Conservation (phyloP, 2,113 vertebrate species). For the Mormoops blainvillei region DNA sequence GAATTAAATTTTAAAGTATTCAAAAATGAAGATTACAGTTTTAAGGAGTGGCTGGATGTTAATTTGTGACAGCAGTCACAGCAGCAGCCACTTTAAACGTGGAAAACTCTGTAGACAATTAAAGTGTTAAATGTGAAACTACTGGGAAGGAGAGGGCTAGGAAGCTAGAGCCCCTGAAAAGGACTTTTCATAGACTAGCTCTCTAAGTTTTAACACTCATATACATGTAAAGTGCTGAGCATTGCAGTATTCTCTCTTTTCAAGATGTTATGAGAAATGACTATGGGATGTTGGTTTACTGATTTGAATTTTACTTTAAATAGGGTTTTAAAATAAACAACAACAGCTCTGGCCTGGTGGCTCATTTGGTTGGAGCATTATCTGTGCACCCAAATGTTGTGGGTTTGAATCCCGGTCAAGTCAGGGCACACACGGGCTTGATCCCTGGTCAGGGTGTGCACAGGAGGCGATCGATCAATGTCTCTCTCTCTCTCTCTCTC, state of each 20-base stretch:
- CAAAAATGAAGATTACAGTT: neutral
- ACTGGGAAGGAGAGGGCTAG: neutral
- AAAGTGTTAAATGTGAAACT: neutral
- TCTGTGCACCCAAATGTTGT: no score
- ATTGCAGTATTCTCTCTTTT: neutral
- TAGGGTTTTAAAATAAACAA: neutral
- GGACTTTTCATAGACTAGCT: neutral
- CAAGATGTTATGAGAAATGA: neutral
- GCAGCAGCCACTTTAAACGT: neutral
- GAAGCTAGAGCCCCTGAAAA: neutral
- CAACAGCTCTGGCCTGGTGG: no score
- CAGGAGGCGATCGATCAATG: no score
- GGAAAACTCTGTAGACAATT: neutral
- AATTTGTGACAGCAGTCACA: neutral
- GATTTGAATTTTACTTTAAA: constrained; percentile 4
- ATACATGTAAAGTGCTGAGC: neutral
- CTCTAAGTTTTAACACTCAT: neutral
- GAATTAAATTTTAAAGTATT: neutral
- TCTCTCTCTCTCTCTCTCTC: no score
- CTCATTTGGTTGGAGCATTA: no score
- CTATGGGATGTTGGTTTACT: neutral
- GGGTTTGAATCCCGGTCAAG: no score
- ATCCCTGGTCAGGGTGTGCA: no score
- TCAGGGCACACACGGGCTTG: no score
- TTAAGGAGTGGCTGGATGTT: neutral